Evolutionary conservation across 2,797 vertebrate genomes (phyloP), one percentile per base, ranked within the genome.

Genomic region (Pipistrellus pygmaeus): DNA sequence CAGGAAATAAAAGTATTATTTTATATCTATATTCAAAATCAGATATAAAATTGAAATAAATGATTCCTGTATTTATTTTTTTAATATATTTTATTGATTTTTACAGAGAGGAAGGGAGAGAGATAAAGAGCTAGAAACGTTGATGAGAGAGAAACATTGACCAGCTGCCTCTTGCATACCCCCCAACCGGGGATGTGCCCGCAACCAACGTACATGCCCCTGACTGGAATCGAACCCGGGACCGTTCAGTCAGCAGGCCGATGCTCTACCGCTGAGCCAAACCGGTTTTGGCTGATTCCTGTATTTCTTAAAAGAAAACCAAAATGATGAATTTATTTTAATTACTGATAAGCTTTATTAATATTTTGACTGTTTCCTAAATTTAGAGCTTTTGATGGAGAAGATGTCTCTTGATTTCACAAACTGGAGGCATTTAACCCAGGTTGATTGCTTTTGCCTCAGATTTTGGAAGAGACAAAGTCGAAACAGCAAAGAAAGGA

Each of bases 301-400:
- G 27, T 35, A 96, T 85, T 17, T 55, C 48, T 88, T 82, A 95
- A 62, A 89, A 64, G 8, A 97, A 91, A 93, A 77, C 66, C 95
- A 96, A 95, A 96, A 60, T 51, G 90, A 94, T 94, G 90, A 96
- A 83, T 93, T 76, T 55, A 73, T 95, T 90, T 85, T 73, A 44
- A 85, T 13, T 10, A 38, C n/a, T 30, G 55, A 6, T 30, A 71
- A 95, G 35, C 9, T 96, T 96, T 93, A 91, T 93, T 94, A 95
- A 57, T 18, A 90, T 71, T 94, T 94, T 72, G 18, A 80, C 4
- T 57, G 2, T 35, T 80, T 83, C 91, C 88, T 88, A 57, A 85
- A 68, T 77, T 41, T 44, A 55, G 4, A 88, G 86, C 10, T 53
- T 69, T 85, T 60, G 48, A 64, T 77, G 71, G 95, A 88, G 69